Conservation (phyloP, 1,140 invertebrate genomes). For the Tribolium castaneum region DNA sequence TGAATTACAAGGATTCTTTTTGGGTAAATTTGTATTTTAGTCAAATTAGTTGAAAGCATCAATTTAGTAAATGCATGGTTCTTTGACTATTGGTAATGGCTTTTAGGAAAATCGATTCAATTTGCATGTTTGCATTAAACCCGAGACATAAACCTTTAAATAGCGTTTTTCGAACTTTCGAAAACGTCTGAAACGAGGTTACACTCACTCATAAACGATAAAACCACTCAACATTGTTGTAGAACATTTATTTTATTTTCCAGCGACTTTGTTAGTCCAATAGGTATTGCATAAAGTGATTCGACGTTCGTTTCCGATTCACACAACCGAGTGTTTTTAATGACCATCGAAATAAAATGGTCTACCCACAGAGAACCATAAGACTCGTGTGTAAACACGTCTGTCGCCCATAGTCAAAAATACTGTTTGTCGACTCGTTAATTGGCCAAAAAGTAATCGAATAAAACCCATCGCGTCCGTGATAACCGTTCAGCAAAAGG, state of each 20-base stretch:
- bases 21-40: not conserved
- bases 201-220: not conserved
- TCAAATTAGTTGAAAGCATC: not conserved
- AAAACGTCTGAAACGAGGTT: not conserved
- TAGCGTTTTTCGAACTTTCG: not conserved
- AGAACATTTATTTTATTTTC: not conserved
- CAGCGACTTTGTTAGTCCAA: conserved; percentile 14
- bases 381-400: not conserved
- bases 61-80: not conserved
- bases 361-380: conserved; percentile 8
- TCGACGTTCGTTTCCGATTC: conserved; percentile 31
- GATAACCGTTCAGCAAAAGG: not conserved
- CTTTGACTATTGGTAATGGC: not conserved
- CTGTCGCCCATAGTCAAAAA: not conserved
- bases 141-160: not conserved
- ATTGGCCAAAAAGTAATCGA: conserved; percentile 1
- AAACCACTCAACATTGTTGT: not conserved
- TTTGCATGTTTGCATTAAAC: not conserved
- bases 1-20: not conserved
- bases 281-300: conserved; percentile 25
- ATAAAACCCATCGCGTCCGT: not conserved
- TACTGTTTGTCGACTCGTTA: conserved; percentile 2
- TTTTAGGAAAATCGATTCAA: not conserved
- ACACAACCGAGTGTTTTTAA: conserved; percentile 15
- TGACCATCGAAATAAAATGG: conserved; percentile 32